phyloP scores from a whole-genome alignment of 2,113 vertebrate genomes.

The Xiphorhynchus elegans region DNA sequence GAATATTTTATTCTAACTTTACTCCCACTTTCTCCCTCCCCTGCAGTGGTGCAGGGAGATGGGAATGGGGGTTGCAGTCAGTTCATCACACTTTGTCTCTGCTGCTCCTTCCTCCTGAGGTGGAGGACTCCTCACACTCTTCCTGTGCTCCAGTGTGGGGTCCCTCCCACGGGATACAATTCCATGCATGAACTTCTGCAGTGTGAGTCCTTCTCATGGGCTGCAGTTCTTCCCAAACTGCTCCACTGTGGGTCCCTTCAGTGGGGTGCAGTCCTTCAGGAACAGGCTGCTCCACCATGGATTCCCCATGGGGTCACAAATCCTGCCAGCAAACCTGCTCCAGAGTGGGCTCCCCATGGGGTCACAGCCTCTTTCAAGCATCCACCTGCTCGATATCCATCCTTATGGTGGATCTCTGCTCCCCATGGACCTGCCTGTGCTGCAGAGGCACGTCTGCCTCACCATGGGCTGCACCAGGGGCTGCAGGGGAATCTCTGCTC shows the following conservation, averaged over 20 bases:
- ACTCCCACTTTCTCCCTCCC: not conserved
- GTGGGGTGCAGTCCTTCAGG: not conserved
- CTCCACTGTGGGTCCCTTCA: too few relatives aligned
- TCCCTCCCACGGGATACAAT: not conserved
- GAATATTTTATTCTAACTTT: not conserved
- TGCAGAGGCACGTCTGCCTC: not conserved
- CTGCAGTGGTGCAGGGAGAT: too few relatives aligned
- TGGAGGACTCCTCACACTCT: not conserved
- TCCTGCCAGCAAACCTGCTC: not conserved
- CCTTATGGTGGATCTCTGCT: not conserved
- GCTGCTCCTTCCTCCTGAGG: not conserved
- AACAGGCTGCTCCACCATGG: not conserved
- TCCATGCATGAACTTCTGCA: not conserved
- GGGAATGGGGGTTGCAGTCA: not conserved
- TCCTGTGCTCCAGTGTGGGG: not conserved
- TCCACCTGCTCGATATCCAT: not conserved
- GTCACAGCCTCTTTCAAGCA: not conserved
- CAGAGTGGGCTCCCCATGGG: not conserved
- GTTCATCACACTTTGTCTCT: not conserved
- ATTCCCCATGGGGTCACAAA: not conserved
- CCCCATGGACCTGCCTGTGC: not conserved
- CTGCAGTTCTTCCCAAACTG: not conserved
- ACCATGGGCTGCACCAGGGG: not conserved
- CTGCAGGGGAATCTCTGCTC: not conserved
- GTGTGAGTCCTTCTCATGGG: not conserved